These are phyloP conservation scores for Sebastes hubbsi DNA, from an alignment of 2,797 vertebrate genomes.

Conservation along the genomic window DNA sequence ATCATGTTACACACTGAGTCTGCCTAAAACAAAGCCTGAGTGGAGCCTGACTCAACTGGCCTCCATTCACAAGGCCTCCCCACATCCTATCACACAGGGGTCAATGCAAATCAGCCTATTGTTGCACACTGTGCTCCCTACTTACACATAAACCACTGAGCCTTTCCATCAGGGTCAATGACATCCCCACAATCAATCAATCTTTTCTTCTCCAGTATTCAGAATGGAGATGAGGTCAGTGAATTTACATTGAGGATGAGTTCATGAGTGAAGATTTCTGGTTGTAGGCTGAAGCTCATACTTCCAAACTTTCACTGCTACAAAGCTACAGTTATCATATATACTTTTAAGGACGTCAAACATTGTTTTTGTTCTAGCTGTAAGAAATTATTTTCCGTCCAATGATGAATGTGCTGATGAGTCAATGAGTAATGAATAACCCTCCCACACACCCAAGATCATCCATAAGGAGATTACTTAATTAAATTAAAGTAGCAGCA, in stretches of 20 bases:
- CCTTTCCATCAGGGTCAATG: neutral
- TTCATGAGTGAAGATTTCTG: neutral
- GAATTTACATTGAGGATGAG: neutral
- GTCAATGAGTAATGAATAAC: neutral
- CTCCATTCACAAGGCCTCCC: constrained; percentile 12
- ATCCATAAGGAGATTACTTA: neutral
- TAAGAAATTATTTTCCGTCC: neutral
- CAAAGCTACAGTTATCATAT: neutral
- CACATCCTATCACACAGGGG: constrained; percentile 3
- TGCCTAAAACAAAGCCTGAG: constrained; percentile 38
- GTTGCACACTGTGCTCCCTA: constrained; percentile 6
- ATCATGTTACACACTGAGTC: constrained; percentile 3
- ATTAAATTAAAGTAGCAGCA: no score
- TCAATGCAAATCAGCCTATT: constrained; percentile 40
- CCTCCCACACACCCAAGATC: neutral
- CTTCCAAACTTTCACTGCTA: neutral
- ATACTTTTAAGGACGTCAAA: no score
- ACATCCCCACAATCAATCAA: neutral
- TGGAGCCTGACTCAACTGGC: constrained; percentile 7
- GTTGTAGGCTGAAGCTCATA: neutral
- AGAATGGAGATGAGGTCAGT: neutral
- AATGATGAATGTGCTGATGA: neutral
- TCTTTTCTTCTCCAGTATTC: neutral
- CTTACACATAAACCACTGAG: neutral
- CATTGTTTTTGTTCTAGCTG: neutral